Evolutionary conservation across 2,113 vertebrate genomes (phyloP).

Genomic region (Gymnarchus niloticus): DNA sequence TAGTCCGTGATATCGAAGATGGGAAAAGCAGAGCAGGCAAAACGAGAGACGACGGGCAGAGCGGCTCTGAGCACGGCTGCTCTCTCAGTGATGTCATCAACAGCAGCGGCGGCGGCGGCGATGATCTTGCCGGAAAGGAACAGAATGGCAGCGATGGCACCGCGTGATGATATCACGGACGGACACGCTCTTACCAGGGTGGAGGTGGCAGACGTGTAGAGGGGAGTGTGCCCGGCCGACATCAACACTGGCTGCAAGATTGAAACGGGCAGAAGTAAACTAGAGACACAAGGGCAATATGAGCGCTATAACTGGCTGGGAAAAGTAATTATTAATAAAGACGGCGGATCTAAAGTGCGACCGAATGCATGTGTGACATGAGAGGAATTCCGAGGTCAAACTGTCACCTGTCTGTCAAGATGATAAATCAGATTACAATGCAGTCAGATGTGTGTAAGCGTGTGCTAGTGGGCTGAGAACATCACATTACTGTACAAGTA

Average conservation of each 20-base stretch:
- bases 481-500: too few species aligned
- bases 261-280: not conserved
- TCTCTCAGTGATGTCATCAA: not conserved
- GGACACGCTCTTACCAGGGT: constrained; percentile 28
- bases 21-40: not conserved
- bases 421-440: too few species aligned
- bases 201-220: constrained; percentile 30
- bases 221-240: constrained; percentile 26
- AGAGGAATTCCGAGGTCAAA: too few species aligned
- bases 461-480: too few species aligned
- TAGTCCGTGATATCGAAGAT: not conserved
- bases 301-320: not conserved
- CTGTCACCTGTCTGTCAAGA: too few species aligned
- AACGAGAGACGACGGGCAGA: not conserved
- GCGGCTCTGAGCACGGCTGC: not conserved
- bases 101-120: not conserved
- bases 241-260: constrained; percentile 29
- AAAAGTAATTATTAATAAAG: not conserved
- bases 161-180: constrained; percentile 13
- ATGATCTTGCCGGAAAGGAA: not conserved
- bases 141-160: not conserved
- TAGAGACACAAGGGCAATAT: not conserved
- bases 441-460: too few species aligned
- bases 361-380: not conserved
- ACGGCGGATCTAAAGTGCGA: not conserved